These are phyloP conservation scores for human (Homo sapiens) DNA, from an alignment of 2,113 vertebrate species.

Conservation along the genomic window DNA sequence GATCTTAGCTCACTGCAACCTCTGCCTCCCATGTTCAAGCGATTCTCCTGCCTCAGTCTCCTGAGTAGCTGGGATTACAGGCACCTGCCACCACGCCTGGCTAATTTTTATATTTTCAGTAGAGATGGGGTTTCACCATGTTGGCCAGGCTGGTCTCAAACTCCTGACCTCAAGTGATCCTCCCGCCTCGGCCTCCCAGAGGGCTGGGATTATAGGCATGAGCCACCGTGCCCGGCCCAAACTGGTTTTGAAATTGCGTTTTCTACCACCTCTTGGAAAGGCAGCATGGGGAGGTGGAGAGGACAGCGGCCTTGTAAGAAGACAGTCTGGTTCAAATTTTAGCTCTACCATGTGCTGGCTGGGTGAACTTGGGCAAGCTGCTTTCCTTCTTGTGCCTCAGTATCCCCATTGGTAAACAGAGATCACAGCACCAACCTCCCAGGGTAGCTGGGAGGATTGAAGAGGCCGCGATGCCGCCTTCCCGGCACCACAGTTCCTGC, in stretches of 20 bases:
- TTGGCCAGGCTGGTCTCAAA: too few species aligned
- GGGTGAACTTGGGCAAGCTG: background rate
- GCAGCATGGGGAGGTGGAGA: background rate
- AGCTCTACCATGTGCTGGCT: background rate
- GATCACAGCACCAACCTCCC: background rate
- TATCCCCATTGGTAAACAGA: background rate
- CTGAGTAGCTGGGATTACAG: too few species aligned
- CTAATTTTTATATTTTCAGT: too few species aligned
- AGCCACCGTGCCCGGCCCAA: too few species aligned
- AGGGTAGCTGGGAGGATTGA: background rate
- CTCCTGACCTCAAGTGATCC: too few species aligned
- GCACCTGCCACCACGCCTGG: too few species aligned
- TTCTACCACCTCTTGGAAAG: background rate
- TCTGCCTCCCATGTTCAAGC: too few species aligned
- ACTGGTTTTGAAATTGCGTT: background rate
- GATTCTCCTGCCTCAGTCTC: too few species aligned
- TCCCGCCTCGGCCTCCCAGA: too few species aligned
- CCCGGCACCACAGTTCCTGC: background rate
- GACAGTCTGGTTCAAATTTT: background rate
- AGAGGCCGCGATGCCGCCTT: fast-evolving
- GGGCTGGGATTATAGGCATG: too few species aligned
- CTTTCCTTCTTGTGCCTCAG: background rate
- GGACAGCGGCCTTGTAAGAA: background rate
- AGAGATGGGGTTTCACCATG: too few species aligned
- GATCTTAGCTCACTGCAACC: too few species aligned